These are phyloP conservation scores for Eonycteris spelaea DNA, from an alignment of 2,113 vertebrate genomes.

Conservation along the genomic window DNA sequence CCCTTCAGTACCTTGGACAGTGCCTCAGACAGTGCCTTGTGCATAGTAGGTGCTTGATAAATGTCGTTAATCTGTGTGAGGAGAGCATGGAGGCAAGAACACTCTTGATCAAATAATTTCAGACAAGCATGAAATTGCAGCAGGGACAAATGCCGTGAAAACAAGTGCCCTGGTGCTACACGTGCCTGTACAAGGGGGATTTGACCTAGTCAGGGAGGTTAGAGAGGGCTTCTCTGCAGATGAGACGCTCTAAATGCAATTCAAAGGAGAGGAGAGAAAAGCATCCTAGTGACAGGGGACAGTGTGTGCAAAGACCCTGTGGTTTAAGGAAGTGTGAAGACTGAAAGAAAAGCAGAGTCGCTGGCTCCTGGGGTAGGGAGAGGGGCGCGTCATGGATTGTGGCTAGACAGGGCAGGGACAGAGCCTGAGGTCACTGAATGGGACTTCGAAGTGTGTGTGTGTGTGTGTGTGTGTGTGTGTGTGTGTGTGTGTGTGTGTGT, in stretches of 20 bases:
- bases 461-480: not conserved
- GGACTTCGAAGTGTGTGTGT: not conserved
- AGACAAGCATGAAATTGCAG: not conserved
- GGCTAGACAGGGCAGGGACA: not conserved
- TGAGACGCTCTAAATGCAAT: too few species aligned
- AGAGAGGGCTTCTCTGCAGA: not conserved
- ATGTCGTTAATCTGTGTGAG: not conserved
- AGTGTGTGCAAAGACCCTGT: not conserved
- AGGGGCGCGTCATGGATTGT: not conserved
- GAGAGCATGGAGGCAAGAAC: not conserved
- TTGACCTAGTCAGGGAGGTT: not conserved
- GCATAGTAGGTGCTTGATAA: not conserved
- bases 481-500: too few species aligned
- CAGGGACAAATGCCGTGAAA: not conserved
- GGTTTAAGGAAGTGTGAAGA: not conserved
- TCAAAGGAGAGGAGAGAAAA: not conserved
- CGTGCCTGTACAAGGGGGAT: fast-evolving
- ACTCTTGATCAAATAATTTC: not conserved
- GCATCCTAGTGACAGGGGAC: not conserved
- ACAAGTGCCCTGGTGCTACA: not conserved
- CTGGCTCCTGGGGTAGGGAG: not conserved
- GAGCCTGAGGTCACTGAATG: not conserved
- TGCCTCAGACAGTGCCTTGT: not conserved
- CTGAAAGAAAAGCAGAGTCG: not conserved
- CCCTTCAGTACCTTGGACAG: not conserved